Evolutionary conservation across 2,888 invertebrate genomes (phyloP).

Genomic region (Adineta ricciae): DNA sequence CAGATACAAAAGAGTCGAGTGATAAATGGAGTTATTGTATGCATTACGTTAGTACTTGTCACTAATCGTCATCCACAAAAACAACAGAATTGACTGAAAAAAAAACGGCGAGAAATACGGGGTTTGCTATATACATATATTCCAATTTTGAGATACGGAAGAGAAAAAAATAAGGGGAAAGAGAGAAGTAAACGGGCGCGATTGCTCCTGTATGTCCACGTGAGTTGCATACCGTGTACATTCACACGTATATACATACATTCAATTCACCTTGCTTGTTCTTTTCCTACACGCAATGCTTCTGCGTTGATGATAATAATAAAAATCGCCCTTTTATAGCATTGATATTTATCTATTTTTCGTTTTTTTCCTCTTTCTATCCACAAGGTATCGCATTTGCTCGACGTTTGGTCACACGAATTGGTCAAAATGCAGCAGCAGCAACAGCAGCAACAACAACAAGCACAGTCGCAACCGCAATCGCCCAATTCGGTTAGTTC

Average conservation of each 20-base stretch:
- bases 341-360: background rate
- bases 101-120: background rate
- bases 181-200: background rate
- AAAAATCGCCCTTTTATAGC: background rate
- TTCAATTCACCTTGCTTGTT: slow-evolving; percentile 4
- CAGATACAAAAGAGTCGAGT: background rate
- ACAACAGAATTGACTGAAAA: background rate
- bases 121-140: background rate
- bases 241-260: background rate
- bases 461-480: too few relatives aligned
- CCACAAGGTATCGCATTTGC: background rate
- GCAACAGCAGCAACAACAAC: background rate
- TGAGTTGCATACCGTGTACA: background rate
- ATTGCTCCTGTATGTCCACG: background rate
- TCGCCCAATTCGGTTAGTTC: background rate
- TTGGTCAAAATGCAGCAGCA: slow-evolving; percentile 10
- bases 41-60: background rate
- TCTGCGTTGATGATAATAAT: background rate
- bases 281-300: background rate
- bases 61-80: slow-evolving; percentile 1
- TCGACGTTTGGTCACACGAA: slow-evolving; percentile 10
- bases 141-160: background rate
- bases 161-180: background rate
- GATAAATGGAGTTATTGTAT: slow-evolving; percentile 5
- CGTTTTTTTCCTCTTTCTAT: background rate